Percentiles rank a stretch among this genome's conserved stretches.
These are phyloP conservation scores for Benthosema pterotum DNA, from an alignment of 2,797 vertebrate species.

Conservation along the genomic window DNA sequence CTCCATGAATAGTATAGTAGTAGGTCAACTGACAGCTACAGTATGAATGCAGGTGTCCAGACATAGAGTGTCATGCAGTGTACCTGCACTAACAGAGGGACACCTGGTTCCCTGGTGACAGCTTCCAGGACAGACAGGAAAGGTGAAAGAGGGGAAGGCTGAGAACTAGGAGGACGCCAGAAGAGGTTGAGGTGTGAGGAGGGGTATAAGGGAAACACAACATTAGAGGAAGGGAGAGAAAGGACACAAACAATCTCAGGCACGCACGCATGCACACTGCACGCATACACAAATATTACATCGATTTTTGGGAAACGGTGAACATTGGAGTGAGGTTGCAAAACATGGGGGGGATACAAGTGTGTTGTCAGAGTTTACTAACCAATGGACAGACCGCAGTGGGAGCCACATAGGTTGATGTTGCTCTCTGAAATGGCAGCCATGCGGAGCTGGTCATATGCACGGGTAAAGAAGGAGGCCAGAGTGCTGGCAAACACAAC, in stretches of 20 bases:
- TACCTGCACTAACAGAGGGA: constrained; percentile 86
- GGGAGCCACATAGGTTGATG: constrained; percentile 94
- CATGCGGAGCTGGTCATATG: constrained; percentile 96
- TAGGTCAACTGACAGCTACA: constrained; percentile 27
- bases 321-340: constrained; percentile 30
- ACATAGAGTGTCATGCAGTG: constrained; percentile 77
- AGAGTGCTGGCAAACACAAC: constrained; percentile 92
- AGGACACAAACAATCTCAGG: constrained; percentile 24
- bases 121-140: constrained; percentile 81
- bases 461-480: constrained; percentile 91
- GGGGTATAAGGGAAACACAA: constrained; percentile 70
- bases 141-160: constrained; percentile 80
- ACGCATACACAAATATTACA: constrained; percentile 15
- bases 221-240: constrained; percentile 60
- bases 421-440: constrained; percentile 95
- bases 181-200: constrained; percentile 55
- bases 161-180: constrained; percentile 74
- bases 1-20: constrained; percentile 2
- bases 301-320: constrained; percentile 21
- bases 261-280: constrained; percentile 13
- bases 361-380: constrained; percentile 47
- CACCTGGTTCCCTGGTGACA: constrained; percentile 81
- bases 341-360: constrained; percentile 9
- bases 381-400: constrained; percentile 96
- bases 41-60: constrained; percentile 50